Evolutionary conservation across 2,888 invertebrate species (phyloP), one percentile per base, ranked within the genome.

Genomic region (Epiblema foenella): DNA sequence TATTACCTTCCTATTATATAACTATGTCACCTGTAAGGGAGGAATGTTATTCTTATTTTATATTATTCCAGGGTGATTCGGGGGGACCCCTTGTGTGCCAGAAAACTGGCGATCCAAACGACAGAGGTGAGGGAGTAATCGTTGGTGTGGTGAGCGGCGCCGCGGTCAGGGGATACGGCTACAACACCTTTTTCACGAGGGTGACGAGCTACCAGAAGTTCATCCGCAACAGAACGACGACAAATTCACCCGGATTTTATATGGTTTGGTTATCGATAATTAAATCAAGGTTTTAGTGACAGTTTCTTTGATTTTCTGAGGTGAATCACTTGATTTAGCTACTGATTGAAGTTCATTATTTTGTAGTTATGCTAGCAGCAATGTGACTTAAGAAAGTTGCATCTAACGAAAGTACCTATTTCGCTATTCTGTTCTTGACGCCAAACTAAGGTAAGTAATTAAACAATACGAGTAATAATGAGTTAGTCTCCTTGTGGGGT

Each of bases 61-160:
- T 17, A 56, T 29, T 18, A 17, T 81, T 77, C 1, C 74, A 90
- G 90, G 89, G 89, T 29, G 90, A 90, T 74, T 90, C 90, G 0
- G 91, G 91, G 2, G 90, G 90, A 0, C 89, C 89, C 1, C 74
- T 90, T 9, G 85, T 90, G 0, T 90, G 90, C 69, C 5, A 42
- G 8, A 54, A 73, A 0, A 85, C 87, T 0, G 75, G 77, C 0
- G 86, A 88, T 49, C 82, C 85, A 0, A 76, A 78, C 0, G 87
- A 87, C 58, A 37, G 4, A 0, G 68, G 52, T 0, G 74, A 73
- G 12, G 87, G 88, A 0, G 63, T 89, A 0, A 68, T 89, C 7
- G 86, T 88, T 0, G 90, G 84, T 0, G 71, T 85, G 0, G 79
- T 82, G 3, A 80, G 81, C 33, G 84, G 83, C 17, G 0, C 69